Conservation (phyloP, 1,140 invertebrate species). For the Gyrodactylus bullatarudis region DNA sequence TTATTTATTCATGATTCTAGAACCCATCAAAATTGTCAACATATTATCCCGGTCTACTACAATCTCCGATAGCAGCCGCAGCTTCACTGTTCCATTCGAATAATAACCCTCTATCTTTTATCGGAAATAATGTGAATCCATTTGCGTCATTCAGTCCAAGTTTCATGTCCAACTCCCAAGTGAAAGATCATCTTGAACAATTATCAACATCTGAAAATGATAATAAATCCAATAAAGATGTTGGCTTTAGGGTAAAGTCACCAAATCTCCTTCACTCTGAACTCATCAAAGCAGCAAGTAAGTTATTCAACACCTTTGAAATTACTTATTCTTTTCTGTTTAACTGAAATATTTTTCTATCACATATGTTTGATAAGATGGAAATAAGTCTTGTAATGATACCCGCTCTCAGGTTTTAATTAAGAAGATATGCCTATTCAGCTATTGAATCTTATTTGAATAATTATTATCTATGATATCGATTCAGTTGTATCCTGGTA, state of each 20-base stretch:
- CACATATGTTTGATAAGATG: no score
- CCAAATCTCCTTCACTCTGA: background rate
- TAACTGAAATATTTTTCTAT: no score
- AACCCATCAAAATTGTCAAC: background rate
- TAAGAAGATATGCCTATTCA: no score
- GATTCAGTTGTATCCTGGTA: no score
- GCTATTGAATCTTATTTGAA: no score
- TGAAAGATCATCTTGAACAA: background rate
- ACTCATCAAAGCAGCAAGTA: background rate
- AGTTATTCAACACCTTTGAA: background rate
- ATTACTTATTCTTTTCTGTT: no score
- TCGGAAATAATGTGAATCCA: background rate
- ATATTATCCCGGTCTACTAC: background rate
- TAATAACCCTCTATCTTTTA: background rate
- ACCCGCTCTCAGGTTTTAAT: no score
- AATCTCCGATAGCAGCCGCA: background rate
- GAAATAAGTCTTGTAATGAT: no score
- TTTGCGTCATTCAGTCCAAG: background rate
- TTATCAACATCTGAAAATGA: no score
- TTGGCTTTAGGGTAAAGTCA: background rate
- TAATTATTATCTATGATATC: no score
- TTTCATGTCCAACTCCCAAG: background rate
- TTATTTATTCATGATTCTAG: no score
- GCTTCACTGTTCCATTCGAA: background rate
- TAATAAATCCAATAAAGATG: no score